Base-by-base conservation (phyloP, 53 echinoderm and acorn worm genomes). In the Holothuria scabra region DNA sequence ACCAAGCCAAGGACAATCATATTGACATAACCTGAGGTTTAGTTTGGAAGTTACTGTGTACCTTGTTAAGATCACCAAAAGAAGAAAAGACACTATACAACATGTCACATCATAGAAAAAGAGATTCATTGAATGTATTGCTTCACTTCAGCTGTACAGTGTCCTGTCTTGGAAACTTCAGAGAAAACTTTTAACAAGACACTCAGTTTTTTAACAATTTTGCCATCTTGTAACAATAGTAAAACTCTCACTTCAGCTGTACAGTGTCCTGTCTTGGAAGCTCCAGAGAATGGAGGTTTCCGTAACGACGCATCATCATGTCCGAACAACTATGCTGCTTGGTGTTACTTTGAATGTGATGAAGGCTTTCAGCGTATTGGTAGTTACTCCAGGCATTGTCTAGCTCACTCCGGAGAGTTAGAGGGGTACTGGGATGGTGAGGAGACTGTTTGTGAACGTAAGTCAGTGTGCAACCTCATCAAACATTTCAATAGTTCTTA, bases 381-480 rank as follows among this genome's bases (percentile, higher is more conserved):
- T 18, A 84, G 79, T 78, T 66, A 58, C 41, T 56, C 84, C 13
- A 71, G 88, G 16, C 84, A 84, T 72, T 88, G 88, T 46, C 66
- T 76, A 66, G 79, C 88, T 56, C 55, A 35, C 14, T 12, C 84
- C 1, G 88, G 84, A 78, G 78, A 28, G 67, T 35, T 76, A 58
- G 66, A 69, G 37, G 89, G 89, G n/a, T 80, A 67, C 85, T 89
- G 89, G 89, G 89, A 89, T 52, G 89, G 89, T 11, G 60, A 49
- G 38, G 89, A 85, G 32, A 80, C 84, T 69, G 58, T 30, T 30
- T 89, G 89, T 70, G 85, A 89, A 89, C 69, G 89, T 89, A 85
- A 60, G 82, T 52, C 52, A 0, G 52, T 52, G 14, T 8, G 14
- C 14, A 64, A 64, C 41, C 7, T 8, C 7, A 41, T 52, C 52